Evolutionary conservation across 1,140 invertebrate genomes (phyloP).

Genomic region (Scaptomyza graminum): DNA sequence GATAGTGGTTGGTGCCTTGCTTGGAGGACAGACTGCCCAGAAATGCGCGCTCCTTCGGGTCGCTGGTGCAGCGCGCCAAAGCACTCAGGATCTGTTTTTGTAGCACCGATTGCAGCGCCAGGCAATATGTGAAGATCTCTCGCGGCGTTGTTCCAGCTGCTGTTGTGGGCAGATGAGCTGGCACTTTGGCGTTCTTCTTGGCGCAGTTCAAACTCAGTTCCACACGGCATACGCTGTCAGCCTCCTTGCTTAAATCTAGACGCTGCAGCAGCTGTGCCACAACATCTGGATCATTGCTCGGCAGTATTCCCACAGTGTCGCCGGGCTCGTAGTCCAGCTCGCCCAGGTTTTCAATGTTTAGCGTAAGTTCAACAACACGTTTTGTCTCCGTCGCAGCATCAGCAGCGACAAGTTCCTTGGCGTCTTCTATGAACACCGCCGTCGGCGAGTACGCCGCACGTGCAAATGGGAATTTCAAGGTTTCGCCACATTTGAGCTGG

Average conservation of each 20-base stretch:
- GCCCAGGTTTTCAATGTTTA: conserved; percentile 28
- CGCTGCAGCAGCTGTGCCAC: conserved; percentile 51
- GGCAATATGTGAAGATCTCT: conserved; percentile 76
- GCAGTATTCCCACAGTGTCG: conserved; percentile 71
- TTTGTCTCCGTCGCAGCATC: conserved; percentile 47
- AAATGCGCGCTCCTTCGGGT: conserved; percentile 53
- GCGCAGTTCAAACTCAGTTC: conserved; percentile 37
- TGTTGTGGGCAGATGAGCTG: conserved; percentile 76
- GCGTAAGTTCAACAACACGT: conserved; percentile 59
- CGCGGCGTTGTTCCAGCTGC: conserved; percentile 54
- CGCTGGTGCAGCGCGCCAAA: conserved; percentile 47
- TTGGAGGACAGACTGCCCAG: conserved; percentile 66
- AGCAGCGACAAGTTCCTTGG: conserved; percentile 45
- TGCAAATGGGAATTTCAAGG: conserved; percentile 61
- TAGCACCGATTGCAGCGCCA: conserved; percentile 76
- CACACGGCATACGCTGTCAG: conserved; percentile 50
- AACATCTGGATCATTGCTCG: conserved; percentile 40
- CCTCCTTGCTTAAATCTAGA: conserved; percentile 39
- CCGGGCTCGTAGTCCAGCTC: conserved; percentile 55
- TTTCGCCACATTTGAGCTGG: conserved; percentile 49
- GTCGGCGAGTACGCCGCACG: conserved; percentile 19
- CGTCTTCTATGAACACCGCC: conserved; percentile 31
- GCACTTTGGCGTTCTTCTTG: conserved; percentile 72
- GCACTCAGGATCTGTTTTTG: conserved; percentile 83
- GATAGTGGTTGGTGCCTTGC: conserved; percentile 63